These are phyloP conservation scores for Phthorimaea operculella DNA, from an alignment of 1,140 invertebrate species.

Conservation along the genomic window DNA sequence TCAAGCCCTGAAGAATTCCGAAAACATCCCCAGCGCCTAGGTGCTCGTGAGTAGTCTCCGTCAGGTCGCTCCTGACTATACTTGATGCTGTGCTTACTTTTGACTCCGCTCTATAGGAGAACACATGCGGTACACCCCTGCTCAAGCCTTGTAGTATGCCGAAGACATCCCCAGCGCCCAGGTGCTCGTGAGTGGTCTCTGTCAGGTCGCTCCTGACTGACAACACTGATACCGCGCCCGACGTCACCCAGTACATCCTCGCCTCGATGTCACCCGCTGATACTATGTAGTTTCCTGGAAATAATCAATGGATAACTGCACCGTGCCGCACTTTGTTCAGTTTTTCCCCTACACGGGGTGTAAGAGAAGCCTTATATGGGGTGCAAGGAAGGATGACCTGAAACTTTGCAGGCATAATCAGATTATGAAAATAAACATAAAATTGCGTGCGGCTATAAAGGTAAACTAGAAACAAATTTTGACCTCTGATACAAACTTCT, in stretches of 20 bases:
- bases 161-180: slow-evolving; percentile 51
- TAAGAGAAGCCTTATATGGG: no score
- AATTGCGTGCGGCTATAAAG: no score
- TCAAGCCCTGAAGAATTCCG: slow-evolving; percentile 55
- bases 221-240: slow-evolving; percentile 51
- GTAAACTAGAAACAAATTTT: no score
- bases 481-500: no score
- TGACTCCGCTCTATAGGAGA: slow-evolving; percentile 59
- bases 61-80: slow-evolving; percentile 48
- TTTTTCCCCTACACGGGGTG: no score
- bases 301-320: background rate
- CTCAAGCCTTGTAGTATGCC: slow-evolving; percentile 57
- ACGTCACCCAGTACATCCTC: slow-evolving; percentile 59
- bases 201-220: slow-evolving; percentile 52
- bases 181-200: slow-evolving; percentile 55
- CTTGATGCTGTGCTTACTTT: slow-evolving; percentile 47
- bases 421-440: no score
- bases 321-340: no score
- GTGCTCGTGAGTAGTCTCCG: slow-evolving; percentile 57
- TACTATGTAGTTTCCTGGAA: slow-evolving; percentile 61
- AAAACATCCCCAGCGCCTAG: slow-evolving; percentile 52
- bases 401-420: no score
- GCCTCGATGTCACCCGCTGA: slow-evolving; percentile 59
- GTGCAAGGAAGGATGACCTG: no score
- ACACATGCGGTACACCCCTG: slow-evolving; percentile 49